A percentile compares a stretch with the other conserved stretches of the same genome.
Conservation (phyloP, 1,140 invertebrate genomes). For the Pseudobourletiella spinata region DNA sequence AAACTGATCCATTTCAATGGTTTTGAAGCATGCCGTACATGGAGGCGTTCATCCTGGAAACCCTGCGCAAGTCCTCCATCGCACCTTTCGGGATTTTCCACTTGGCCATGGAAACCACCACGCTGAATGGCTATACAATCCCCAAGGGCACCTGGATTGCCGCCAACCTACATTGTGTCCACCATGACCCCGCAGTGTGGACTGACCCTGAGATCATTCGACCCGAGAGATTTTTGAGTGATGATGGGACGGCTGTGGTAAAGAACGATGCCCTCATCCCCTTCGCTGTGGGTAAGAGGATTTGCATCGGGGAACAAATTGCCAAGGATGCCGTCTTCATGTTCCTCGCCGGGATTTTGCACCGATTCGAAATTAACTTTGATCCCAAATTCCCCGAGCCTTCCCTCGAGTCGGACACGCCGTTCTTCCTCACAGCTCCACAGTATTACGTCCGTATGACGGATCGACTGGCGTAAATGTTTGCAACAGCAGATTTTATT, state of each 20-base stretch:
- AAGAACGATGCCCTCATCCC: conserved; percentile 61
- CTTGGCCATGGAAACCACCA: conserved; percentile 59
- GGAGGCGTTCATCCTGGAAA: conserved; percentile 64
- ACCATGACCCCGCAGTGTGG: conserved; percentile 41
- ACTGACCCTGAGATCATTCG: conserved; percentile 57
- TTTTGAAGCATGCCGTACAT: conserved; percentile 63
- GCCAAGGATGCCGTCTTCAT: conserved; percentile 42
- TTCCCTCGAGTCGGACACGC: too few relatives aligned
- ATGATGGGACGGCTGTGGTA: not conserved
- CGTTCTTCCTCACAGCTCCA: too few relatives aligned
- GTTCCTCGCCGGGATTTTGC: not conserved
- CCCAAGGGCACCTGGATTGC: conserved; percentile 41
- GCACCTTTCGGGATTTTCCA: conserved; percentile 69
- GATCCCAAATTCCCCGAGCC: not conserved
- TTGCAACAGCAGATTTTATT: too few relatives aligned
- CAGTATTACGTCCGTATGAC: too few relatives aligned
- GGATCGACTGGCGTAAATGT: too few relatives aligned
- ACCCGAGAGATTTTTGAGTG: conserved; percentile 54
- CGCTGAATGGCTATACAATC: conserved; percentile 53
- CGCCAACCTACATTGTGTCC: conserved; percentile 42
- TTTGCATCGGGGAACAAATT: conserved; percentile 78
- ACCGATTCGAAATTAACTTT: not conserved
- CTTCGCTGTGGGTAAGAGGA: conserved; percentile 72
- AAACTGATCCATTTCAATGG: too few relatives aligned
- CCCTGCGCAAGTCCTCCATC: conserved; percentile 64